A percentile compares a stretch with the other conserved stretches of the same genome.
Conservation (phyloP, 2,113 vertebrate species). For the Nettapus auritus region DNA sequence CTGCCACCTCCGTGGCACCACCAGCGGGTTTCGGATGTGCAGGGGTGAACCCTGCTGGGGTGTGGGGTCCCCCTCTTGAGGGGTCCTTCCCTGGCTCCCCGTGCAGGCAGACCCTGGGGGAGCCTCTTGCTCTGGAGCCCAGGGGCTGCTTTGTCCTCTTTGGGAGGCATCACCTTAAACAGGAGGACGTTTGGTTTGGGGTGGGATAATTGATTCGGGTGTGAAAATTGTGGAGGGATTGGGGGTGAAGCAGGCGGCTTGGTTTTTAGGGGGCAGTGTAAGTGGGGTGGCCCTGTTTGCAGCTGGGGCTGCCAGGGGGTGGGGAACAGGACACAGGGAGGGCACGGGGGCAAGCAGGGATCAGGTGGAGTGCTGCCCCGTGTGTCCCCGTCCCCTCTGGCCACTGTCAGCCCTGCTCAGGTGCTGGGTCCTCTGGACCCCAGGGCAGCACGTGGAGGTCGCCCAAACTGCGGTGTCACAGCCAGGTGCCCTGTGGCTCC, state of each 20-base stretch:
- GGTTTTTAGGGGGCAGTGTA: not conserved
- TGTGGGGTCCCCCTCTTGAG: not conserved
- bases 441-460: not conserved
- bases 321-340: fast-evolving
- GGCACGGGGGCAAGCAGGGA: not conserved
- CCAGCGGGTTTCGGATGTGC: not conserved
- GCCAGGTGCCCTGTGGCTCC: fast-evolving
- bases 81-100: not conserved
- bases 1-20: not conserved
- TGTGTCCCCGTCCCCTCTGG: not conserved
- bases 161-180: not conserved
- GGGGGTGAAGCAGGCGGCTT: not conserved
- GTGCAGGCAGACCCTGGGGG: not conserved
- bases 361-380: not conserved
- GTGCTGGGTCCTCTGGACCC: not conserved
- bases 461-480: fast-evolving
- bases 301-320: fast-evolving
- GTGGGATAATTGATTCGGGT: not conserved
- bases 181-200: not conserved
- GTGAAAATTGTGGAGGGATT: not conserved
- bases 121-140: fast-evolving
- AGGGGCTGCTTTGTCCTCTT: not conserved
- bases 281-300: fast-evolving
- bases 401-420: not conserved
- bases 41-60: no score